A percentile compares a stretch with the other conserved stretches of the same genome.
Evolutionary conservation across 2,113 vertebrate genomes (phyloP).

Genomic region (Donacobius atricapilla): DNA sequence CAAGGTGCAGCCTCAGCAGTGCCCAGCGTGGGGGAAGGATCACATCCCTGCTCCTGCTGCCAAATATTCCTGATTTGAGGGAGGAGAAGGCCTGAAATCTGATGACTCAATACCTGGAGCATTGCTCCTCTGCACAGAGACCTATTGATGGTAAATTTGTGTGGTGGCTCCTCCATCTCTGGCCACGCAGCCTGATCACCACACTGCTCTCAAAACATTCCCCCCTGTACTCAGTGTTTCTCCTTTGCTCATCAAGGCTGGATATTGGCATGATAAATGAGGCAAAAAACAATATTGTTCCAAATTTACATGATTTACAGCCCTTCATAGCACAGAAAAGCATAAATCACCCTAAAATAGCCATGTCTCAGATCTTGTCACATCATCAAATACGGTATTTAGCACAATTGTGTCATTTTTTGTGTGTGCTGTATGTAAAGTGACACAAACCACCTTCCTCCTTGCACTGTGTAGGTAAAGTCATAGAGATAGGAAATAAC

Average conservation of each 20-base stretch:
- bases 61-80: neutral
- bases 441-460: neutral
- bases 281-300: neutral
- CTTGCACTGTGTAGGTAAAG: neutral
- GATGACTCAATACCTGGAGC: neutral
- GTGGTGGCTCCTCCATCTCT: neutral
- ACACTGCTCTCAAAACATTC: neutral
- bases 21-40: neutral
- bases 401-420: neutral
- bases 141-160: neutral
- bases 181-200: neutral
- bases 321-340: neutral
- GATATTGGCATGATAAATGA: neutral
- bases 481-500: neutral
- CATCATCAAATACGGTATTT: neutral
- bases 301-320: neutral
- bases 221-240: neutral
- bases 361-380: neutral
- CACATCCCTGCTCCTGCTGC: neutral
- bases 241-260: fast-evolving
- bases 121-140: neutral
- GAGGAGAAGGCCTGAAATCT: neutral
- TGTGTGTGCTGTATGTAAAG: neutral
- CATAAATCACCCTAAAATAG: neutral
- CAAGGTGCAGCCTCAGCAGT: neutral